phyloP scores from a whole-genome alignment of 2,888 invertebrate species.

The Mystacides longicornis region DNA sequence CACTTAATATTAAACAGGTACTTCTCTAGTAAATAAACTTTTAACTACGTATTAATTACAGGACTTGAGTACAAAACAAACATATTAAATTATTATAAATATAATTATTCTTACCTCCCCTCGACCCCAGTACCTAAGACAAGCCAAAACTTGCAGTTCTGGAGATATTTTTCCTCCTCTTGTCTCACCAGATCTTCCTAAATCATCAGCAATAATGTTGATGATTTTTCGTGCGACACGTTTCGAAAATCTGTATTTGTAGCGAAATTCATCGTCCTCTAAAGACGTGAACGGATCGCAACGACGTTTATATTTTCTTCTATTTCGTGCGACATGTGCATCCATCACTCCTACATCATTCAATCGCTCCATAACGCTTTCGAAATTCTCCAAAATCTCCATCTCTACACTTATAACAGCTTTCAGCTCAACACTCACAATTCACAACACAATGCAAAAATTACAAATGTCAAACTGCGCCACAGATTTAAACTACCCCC shows the following conservation, averaged over 20 bases:
- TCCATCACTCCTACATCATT: too few species aligned
- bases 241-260: too few species aligned
- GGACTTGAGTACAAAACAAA: not conserved
- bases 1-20: not conserved
- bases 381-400: too few species aligned
- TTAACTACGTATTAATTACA: not conserved
- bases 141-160: constrained; percentile 16
- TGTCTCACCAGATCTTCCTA: not conserved
- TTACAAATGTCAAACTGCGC: not conserved
- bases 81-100: not conserved
- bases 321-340: too few species aligned
- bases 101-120: constrained; percentile 3
- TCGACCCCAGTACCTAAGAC: constrained; percentile 9
- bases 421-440: not conserved
- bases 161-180: constrained; percentile 13
- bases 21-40: not conserved
- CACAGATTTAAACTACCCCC: not conserved
- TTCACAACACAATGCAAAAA: not conserved
- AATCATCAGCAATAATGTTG: not conserved
- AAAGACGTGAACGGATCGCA: too few species aligned
- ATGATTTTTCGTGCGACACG: too few species aligned
- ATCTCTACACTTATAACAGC: not conserved
- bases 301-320: too few species aligned
- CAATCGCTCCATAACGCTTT: too few species aligned
- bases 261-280: too few species aligned